Evolutionary conservation across 2,113 vertebrate species (phyloP), one percentile per base, ranked within the genome.

Genomic region (Calypte anna): DNA sequence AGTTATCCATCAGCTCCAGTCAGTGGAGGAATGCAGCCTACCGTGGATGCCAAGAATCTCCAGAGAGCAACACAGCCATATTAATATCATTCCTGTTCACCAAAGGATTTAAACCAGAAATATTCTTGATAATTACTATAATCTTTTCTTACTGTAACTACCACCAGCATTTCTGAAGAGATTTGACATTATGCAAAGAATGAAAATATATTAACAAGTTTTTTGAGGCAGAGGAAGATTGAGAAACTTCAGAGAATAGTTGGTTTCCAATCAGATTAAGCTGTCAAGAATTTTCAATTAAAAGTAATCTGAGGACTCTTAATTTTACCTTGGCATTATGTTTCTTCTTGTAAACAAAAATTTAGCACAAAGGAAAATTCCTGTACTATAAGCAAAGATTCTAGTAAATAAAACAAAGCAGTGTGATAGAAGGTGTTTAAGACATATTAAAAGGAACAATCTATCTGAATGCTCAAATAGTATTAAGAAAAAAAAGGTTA

Each of bases 321-420:
- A 67, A 72, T 68, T 74, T 53, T 74, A 63, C 21, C 10, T 48
- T 82, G 33, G 76, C 46, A 78, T 9, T 77, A n/a, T 66, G 19
- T 54, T 87, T 86, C 85, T 67, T 90, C 43, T 74, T 93, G 74
- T 69, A 59, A 91, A 78, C 8, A 86, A 90, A 74, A 93, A 70
- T 36, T 77, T 12, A 55, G 28, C 57, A 83, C 22, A 91, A 62
- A 91, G n/a, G 38, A 77, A 90, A 83, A 82, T 33, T 74, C 25
- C 46, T 69, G 79, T 57, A 75, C 44, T 46, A 8, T 15, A 91
- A 66, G 70, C 11, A 76, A 82, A 85, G 23, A 13, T 85, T 87
- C 69, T 70, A 69, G 50, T 23, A 88, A 58, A 40, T 30, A 69
- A 48, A 50, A 36, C 19, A 62, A 51, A n/a, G 50, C 31, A n/a